Conservation (phyloP, 1,140 invertebrate genomes). For the Asobara japonica region DNA sequence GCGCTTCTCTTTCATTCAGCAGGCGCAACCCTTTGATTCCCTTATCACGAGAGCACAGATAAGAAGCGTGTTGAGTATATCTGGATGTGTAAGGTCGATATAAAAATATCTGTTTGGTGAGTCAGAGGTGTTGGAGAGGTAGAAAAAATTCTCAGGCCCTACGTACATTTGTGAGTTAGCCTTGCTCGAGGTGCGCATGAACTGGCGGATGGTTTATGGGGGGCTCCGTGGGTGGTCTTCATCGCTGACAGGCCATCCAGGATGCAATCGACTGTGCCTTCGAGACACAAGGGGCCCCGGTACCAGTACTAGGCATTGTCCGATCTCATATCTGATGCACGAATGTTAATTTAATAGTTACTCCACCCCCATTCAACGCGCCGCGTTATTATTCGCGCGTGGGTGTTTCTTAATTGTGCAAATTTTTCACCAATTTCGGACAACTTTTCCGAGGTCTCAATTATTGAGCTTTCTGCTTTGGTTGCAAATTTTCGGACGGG, state of each 20-base stretch:
- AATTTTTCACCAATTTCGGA: not conserved
- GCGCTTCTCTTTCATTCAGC: no score
- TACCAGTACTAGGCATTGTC: slow-evolving; percentile 26
- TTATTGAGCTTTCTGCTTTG: no score
- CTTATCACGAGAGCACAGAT: no score
- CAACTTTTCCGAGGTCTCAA: not conserved
- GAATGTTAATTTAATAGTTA: slow-evolving; percentile 39
- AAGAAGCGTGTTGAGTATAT: no score
- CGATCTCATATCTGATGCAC: slow-evolving; percentile 36
- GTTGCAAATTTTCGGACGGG: no score
- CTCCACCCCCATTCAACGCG: slow-evolving; percentile 19
- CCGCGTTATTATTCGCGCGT: not conserved
- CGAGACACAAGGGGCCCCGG: slow-evolving; percentile 25
- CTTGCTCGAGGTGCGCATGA: not conserved
- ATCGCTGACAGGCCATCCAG: slow-evolving; percentile 29
- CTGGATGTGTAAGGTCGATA: not conserved
- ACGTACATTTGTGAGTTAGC: not conserved
- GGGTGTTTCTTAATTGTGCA: not conserved
- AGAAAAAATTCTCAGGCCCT: not conserved
- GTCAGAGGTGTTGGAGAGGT: not conserved
- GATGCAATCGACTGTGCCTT: slow-evolving; percentile 29
- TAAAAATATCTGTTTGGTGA: not conserved
- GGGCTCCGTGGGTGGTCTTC: slow-evolving; percentile 36
- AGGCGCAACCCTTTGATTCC: no score
- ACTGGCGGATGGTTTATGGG: not conserved